Conservation (phyloP, 2,113 vertebrate species). For the Myiozetetes cayanensis region DNA sequence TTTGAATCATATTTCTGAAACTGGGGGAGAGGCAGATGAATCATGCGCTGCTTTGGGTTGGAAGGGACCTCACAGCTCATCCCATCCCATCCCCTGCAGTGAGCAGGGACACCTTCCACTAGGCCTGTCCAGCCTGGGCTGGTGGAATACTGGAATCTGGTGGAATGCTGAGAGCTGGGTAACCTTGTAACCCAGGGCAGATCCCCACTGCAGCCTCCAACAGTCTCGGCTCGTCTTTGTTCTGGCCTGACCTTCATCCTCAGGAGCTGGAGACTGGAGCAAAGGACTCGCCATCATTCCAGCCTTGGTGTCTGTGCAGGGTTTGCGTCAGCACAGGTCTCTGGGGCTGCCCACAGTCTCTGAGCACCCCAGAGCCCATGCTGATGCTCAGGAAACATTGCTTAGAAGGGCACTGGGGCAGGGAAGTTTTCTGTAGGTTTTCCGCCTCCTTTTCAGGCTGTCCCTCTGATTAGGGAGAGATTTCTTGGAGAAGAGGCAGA, state of each 20-base stretch:
- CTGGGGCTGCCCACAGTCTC: not conserved
- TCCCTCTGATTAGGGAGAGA: not conserved
- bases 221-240: not conserved
- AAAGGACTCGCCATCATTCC: not conserved
- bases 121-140: not conserved
- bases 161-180: not conserved
- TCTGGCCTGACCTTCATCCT: not conserved
- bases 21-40: constrained; percentile 7
- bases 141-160: not conserved
- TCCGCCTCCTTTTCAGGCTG: not conserved
- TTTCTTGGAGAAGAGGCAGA: not conserved
- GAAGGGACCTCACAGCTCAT: not conserved
- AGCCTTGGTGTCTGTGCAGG: not conserved
- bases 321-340: not conserved
- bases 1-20: constrained; percentile 11
- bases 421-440: not conserved
- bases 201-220: not conserved
- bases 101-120: not conserved
- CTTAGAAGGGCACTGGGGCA: not conserved
- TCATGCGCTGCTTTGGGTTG: not conserved
- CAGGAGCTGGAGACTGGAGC: rapidly evolving
- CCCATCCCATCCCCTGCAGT: not conserved
- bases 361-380: not conserved
- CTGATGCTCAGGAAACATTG: not conserved
- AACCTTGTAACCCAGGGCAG: not conserved